phyloP scores from a whole-genome alignment of 2,113 vertebrate species.

The Naja naja region DNA sequence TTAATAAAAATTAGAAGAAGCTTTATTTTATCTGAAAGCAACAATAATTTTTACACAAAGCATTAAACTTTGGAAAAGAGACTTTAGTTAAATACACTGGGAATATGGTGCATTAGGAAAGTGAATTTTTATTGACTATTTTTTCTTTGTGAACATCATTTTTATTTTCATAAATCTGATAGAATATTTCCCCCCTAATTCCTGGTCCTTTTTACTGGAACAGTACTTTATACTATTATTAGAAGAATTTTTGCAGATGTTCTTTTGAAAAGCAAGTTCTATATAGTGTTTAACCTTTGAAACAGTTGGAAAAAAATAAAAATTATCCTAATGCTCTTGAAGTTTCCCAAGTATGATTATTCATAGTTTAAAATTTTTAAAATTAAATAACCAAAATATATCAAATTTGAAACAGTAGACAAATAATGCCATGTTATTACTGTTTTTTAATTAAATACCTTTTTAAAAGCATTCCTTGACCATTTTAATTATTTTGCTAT shows the following conservation, averaged over 20 bases:
- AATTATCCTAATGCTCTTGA: not conserved
- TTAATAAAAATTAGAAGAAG: not conserved
- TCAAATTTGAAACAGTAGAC: not conserved
- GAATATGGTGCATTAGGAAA: not conserved
- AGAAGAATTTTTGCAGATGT: not conserved
- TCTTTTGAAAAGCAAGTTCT: not conserved
- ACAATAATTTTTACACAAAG: not conserved
- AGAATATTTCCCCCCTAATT: not conserved
- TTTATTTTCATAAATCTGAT: not conserved
- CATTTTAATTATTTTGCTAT: not conserved
- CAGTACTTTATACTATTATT: not conserved
- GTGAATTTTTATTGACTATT: not conserved
- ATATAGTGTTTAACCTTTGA: not conserved
- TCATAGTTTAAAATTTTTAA: conserved; percentile 4
- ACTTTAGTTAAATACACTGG: not conserved
- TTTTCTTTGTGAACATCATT: not conserved
- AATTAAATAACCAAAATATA: not conserved
- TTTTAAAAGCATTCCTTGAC: not conserved
- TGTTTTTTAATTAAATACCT: conserved; percentile 1
- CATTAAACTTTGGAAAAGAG: not conserved
- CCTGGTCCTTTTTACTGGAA: not conserved
- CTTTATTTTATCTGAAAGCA: not conserved
- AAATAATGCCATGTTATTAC: conserved; percentile 8
- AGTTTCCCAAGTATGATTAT: not conserved
- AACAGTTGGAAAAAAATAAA: not conserved